Evolutionary conservation across 2,113 vertebrate genomes (phyloP).

Genomic region (Dendrocopos noguchii): DNA sequence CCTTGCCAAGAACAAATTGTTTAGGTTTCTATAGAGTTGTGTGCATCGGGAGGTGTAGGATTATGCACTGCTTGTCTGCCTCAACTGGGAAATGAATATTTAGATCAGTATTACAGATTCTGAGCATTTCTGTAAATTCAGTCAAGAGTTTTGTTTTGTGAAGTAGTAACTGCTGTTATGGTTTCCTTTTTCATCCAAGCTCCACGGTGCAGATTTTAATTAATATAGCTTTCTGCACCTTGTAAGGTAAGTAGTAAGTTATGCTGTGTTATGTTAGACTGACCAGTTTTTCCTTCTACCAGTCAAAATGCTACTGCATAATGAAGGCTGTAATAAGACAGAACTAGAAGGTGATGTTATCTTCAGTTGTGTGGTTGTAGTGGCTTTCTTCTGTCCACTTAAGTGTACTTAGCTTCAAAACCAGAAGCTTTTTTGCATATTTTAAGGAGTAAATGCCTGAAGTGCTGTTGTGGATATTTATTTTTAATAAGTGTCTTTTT

Average conservation of each 20-base stretch:
- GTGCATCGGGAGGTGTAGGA: background rate
- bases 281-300: background rate
- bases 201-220: background rate
- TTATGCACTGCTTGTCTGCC: background rate
- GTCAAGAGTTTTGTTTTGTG: background rate
- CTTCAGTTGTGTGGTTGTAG: background rate
- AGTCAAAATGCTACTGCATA: background rate
- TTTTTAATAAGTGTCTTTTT: background rate
- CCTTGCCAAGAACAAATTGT: background rate
- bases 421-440: background rate
- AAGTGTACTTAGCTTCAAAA: background rate
- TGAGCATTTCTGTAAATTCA: background rate
- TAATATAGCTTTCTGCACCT: background rate
- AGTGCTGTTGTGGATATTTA: background rate
- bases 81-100: background rate
- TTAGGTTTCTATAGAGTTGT: background rate
- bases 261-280: background rate
- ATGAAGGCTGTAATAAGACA: background rate
- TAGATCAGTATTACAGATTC: background rate
- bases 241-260: slow-evolving; percentile 5
- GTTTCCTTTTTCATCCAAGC: background rate
- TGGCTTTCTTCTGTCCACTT: background rate
- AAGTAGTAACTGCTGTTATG: background rate
- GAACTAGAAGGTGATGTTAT: background rate
- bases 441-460: background rate